Evolutionary conservation across 2,888 invertebrate species (phyloP), one percentile per base, ranked within the genome.

Genomic region (Leptura quadrifasciata): DNA sequence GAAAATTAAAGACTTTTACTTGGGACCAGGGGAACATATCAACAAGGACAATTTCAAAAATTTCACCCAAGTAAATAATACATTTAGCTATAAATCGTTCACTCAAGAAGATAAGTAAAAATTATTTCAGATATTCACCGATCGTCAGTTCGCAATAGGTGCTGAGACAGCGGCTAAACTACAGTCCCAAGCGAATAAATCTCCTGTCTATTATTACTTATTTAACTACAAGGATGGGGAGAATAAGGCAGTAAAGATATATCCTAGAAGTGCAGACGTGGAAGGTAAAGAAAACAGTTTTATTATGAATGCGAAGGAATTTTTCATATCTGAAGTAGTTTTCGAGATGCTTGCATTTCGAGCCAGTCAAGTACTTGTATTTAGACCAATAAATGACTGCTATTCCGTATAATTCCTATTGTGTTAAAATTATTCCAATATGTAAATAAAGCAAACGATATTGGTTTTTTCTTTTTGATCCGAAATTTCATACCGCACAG

Each of bases 101-200:
- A n/a, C 10, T 39, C 10, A 6, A 39, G 6, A n/a, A n/a, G n/a
- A n/a, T n/a, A n/a, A n/a, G n/a, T n/a, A 6, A 9, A 39, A 15
- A 17, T 5, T 35, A 18, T 80, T 81, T 67, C 87, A 93, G 89
- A 91, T 94, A 80, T 90, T 93, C 5, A 90, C 93, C 0, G 94
- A 94, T 86, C 89, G 93, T 92, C 85, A 90, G 91, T 61, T 94
- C 91, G 85, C 82, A 12, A 57, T 80, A 4, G 84, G 83, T 70
- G 74, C 81, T 5, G 84, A 85, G 75, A 74, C 75, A 67, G 79
- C 85, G 3, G 63, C 82, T 17, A 81, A 81, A 69, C 10, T 82
- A 24, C 85, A 86, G 35, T 74, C 85, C 9, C 74, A 80, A 52
- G 81, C 76, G 21, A 80, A 81, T 8, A 81, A 75, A 67, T 83